Evolutionary conservation across 2,797 vertebrate genomes (phyloP).

Genomic region (Acrossocheilus wenchowensis): DNA sequence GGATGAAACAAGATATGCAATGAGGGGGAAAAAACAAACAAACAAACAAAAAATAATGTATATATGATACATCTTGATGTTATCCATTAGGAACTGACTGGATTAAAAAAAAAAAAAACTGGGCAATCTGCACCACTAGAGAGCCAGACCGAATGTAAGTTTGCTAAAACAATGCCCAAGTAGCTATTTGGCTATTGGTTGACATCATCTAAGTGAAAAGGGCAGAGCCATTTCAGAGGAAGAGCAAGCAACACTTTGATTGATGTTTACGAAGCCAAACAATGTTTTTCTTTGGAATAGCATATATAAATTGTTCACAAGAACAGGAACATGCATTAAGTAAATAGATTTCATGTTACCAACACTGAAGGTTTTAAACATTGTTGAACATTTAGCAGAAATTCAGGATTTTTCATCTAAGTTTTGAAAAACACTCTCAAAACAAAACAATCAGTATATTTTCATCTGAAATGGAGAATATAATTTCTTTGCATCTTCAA

Average conservation of each 20-base stretch:
- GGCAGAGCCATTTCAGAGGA: not conserved
- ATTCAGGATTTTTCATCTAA: not conserved
- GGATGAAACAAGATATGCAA: not conserved
- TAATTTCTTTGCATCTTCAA: not conserved
- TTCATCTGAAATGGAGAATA: not conserved
- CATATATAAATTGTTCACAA: not conserved
- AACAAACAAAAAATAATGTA: not conserved
- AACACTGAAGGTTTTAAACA: not conserved
- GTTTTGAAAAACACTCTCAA: not conserved
- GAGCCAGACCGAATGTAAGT: not conserved
- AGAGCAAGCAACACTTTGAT: not conserved
- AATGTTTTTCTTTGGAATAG: not conserved
- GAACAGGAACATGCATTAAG: not conserved
- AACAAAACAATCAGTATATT: slow-evolving; percentile 11
- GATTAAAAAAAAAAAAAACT: not conserved
- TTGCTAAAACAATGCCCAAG: not conserved
- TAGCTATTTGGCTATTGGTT: not conserved
- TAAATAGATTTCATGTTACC: not conserved
- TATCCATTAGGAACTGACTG: not conserved
- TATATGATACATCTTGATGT: not conserved
- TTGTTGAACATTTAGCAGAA: not conserved
- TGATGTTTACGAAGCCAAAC: not conserved
- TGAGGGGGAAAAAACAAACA: too few relatives aligned
- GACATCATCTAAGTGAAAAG: not conserved
- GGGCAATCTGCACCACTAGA: not conserved